Percentiles rank a stretch among this genome's conserved stretches.
phyloP scores from a whole-genome alignment of 2,797 vertebrate genomes.

The Halcyon chelicuti region DNA sequence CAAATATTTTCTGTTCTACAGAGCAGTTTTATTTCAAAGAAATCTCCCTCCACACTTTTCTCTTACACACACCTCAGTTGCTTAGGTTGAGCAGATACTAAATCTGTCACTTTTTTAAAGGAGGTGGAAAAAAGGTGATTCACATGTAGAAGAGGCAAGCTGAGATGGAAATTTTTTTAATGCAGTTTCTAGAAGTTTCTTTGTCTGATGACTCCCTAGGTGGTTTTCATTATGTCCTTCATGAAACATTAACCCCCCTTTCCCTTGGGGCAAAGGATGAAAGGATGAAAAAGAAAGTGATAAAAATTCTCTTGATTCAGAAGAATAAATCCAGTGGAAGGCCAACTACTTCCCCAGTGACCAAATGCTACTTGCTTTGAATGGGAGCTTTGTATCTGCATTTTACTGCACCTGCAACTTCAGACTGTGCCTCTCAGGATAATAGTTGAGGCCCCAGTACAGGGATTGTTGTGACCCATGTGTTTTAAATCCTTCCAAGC shows the following conservation, averaged over 20 bases:
- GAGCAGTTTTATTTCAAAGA: constrained; percentile 3
- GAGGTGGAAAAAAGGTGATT: constrained; percentile 6
- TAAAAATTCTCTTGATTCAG: not conserved
- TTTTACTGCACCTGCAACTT: not conserved
- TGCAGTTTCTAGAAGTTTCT: not conserved
- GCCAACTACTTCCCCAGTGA: not conserved
- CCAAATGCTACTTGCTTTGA: not conserved
- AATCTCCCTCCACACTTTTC: not conserved
- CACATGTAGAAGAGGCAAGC: not conserved
- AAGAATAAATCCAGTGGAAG: not conserved
- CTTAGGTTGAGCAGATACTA: not conserved
- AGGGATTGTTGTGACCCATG: not conserved
- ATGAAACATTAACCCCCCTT: not conserved
- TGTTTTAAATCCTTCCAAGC: not conserved
- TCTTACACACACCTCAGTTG: not conserved
- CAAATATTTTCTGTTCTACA: constrained; percentile 40
- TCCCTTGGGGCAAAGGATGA: not conserved
- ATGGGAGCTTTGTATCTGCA: not conserved
- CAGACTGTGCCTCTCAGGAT: not conserved
- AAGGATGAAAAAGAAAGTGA: not conserved
- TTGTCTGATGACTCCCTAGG: not conserved
- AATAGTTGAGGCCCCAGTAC: not conserved
- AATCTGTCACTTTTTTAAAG: not conserved
- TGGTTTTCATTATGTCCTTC: constrained; percentile 10
- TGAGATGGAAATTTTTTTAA: not conserved